phyloP scores from a whole-genome alignment of 2,797 vertebrate species.

The Sphenodon punctatus region DNA sequence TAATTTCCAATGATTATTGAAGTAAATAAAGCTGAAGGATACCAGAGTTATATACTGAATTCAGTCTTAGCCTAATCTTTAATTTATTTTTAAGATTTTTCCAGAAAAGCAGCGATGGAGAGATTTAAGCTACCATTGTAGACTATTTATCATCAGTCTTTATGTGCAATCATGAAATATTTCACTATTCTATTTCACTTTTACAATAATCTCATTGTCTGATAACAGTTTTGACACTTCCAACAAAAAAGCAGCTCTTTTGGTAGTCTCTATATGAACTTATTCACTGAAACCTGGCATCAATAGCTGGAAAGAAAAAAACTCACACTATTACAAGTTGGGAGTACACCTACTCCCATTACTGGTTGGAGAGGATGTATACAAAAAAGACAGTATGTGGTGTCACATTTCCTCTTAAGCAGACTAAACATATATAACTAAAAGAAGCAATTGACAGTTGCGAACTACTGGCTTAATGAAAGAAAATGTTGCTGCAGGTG shows the following conservation, averaged over 20 bases:
- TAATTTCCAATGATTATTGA: constrained; percentile 57
- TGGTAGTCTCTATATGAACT: constrained; percentile 23
- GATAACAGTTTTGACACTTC: constrained; percentile 22
- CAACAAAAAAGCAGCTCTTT: constrained; percentile 25
- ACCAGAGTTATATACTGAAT: constrained; percentile 67
- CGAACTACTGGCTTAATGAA: constrained; percentile 48
- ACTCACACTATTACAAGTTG: constrained; percentile 1
- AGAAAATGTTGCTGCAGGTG: constrained; percentile 54
- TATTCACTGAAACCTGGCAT: background rate
- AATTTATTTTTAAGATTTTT: constrained; percentile 47
- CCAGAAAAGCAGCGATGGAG: constrained; percentile 46
- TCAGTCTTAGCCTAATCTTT: constrained; percentile 66
- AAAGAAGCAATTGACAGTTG: constrained; percentile 51
- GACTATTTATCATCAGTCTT: constrained; percentile 53
- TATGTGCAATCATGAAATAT: constrained; percentile 46
- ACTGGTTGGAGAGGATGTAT: constrained; percentile 29
- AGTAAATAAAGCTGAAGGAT: constrained; percentile 65
- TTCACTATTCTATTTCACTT: constrained; percentile 52
- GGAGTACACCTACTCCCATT: constrained; percentile 45
- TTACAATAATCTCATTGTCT: constrained; percentile 7
- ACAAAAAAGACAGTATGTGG: constrained; percentile 30
- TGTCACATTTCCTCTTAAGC: constrained; percentile 7
- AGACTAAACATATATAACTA: constrained; percentile 45
- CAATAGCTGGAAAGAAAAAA: constrained; percentile 38
- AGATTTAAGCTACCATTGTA: constrained; percentile 50